phyloP scores from a whole-genome alignment of 2,113 vertebrate genomes.

The Anhinga anhinga region DNA sequence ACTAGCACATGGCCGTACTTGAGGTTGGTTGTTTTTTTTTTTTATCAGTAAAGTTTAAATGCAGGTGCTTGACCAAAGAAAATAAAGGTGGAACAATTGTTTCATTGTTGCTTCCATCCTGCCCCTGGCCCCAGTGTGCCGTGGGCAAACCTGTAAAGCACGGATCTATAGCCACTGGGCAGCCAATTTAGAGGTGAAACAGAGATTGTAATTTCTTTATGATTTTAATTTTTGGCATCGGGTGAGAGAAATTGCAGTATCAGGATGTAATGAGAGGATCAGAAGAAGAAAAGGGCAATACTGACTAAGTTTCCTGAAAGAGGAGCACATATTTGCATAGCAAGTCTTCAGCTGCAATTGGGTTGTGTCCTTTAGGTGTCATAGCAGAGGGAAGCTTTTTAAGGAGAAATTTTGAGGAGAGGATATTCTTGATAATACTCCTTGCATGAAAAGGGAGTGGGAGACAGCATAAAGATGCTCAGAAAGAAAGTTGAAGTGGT shows the following conservation, averaged over 20 bases:
- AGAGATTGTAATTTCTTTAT: neutral
- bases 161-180: neutral
- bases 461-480: neutral
- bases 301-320: neutral
- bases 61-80: neutral
- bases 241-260: neutral
- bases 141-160: neutral
- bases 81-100: neutral
- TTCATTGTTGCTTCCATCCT: neutral
- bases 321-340: neutral
- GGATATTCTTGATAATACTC: neutral
- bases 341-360: neutral
- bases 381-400: neutral
- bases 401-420: neutral
- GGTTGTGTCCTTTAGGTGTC: neutral
- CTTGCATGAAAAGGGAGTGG: neutral
- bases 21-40: neutral
- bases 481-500: neutral
- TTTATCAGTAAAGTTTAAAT: neutral
- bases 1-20: neutral
- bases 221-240: neutral
- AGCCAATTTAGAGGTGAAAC: neutral
- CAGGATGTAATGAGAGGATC: neutral
- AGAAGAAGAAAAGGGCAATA: neutral
- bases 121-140: accelerated